A percentile compares a stretch with the other conserved stretches of the same genome.
Evolutionary conservation across 2,113 vertebrate genomes (phyloP).

Genomic region (Tupaia chinensis): DNA sequence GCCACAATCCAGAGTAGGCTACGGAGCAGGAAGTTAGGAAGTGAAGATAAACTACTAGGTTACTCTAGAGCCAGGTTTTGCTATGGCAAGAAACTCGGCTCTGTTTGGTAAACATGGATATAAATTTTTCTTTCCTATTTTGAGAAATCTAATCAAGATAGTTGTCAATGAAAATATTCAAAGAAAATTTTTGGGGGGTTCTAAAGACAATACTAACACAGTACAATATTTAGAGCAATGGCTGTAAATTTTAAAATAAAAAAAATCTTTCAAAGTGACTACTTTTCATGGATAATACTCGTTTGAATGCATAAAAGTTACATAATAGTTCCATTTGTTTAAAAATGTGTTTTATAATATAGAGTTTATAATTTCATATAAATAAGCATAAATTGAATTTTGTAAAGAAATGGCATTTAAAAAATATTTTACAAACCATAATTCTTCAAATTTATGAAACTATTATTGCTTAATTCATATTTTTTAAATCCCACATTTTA

Average conservation of each 20-base stretch:
- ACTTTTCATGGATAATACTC: constrained; percentile 19
- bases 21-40: background rate
- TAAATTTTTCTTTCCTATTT: constrained; percentile 27
- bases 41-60: background rate
- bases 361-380: constrained; percentile 14
- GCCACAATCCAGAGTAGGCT: background rate
- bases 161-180: constrained; percentile 6
- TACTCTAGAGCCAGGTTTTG: background rate
- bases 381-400: constrained; percentile 16
- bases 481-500: constrained; percentile 36
- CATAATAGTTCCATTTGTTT: constrained; percentile 1
- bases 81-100: background rate
- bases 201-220: background rate
- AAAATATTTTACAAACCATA: constrained; percentile 22
- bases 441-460: background rate
- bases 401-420: background rate
- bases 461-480: background rate
- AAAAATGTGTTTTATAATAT: constrained; percentile 22
- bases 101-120: background rate
- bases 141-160: background rate
- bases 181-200: background rate
- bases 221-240: constrained; percentile 8
- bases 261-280: constrained; percentile 3
- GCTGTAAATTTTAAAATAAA: background rate
- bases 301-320: constrained; percentile 25